Evolutionary conservation across 1,140 invertebrate species (phyloP).

Genomic region (Sitodiplosis mosellana): DNA sequence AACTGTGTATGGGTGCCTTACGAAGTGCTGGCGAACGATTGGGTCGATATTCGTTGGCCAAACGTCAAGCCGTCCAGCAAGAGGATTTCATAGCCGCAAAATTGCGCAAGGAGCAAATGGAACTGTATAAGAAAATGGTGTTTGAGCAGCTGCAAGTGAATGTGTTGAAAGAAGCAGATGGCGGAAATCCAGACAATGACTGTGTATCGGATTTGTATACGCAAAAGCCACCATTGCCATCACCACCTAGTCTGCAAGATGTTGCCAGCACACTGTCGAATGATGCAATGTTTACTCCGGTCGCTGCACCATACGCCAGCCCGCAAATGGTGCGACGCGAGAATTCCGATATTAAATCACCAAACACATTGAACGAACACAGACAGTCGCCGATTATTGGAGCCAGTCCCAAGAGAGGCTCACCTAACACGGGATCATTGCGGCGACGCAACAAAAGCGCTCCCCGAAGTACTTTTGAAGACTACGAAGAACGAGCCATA

Average conservation of each 20-base stretch:
- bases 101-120: constrained; percentile 73
- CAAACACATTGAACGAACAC: not conserved
- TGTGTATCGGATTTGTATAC: constrained; percentile 20
- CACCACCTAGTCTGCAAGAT: constrained; percentile 22
- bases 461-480: constrained; percentile 57
- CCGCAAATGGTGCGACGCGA: not conserved
- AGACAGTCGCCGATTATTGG: constrained; percentile 14
- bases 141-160: constrained; percentile 50
- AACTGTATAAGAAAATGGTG: constrained; percentile 48
- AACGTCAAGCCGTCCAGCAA: constrained; percentile 71
- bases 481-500: constrained; percentile 67
- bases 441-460: constrained; percentile 56
- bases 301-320: not conserved
- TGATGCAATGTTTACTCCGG: not conserved
- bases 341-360: not conserved
- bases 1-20: constrained; percentile 63
- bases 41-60: constrained; percentile 78
- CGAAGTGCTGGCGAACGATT: constrained; percentile 71
- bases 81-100: constrained; percentile 84
- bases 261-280: constrained; percentile 12
- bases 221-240: constrained; percentile 18
- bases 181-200: constrained; percentile 31
- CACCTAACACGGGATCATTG: constrained; percentile 31
- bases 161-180: constrained; percentile 60
- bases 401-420: constrained; percentile 16